Evolutionary conservation across 1,140 invertebrate genomes (phyloP).

Genomic region (Metopolophium dirhodum): DNA sequence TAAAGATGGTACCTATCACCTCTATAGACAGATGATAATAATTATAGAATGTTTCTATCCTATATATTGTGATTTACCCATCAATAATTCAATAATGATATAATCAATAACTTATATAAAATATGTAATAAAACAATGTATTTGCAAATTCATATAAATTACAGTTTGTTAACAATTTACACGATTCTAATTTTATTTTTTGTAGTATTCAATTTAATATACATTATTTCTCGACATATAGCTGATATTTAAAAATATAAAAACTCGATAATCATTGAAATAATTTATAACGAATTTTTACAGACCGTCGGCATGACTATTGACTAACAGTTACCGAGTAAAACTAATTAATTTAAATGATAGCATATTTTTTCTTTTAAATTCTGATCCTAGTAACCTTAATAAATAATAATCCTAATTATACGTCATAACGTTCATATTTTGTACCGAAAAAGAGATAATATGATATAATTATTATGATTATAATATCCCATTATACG

Average conservation of each 20-base stretch:
- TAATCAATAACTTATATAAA: neutral
- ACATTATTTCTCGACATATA: neutral
- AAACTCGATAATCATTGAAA: neutral
- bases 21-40: neutral
- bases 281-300: neutral
- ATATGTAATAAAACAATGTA: neutral
- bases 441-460: neutral
- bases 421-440: neutral
- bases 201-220: neutral
- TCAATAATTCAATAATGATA: neutral
- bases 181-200: neutral
- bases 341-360: neutral
- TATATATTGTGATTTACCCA: neutral
- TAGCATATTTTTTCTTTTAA: neutral
- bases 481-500: neutral
- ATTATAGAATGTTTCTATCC: neutral
- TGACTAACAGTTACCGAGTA: neutral
- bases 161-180: neutral
- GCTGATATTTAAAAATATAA: neutral
- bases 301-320: neutral
- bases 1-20: neutral
- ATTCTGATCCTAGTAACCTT: neutral
- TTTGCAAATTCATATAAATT: neutral
- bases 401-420: slow-evolving; percentile 3
- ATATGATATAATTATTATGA: neutral